These are phyloP conservation scores for Brachionus sp. DNA, from an alignment of 1,140 invertebrate species.

Conservation along the genomic window DNA sequence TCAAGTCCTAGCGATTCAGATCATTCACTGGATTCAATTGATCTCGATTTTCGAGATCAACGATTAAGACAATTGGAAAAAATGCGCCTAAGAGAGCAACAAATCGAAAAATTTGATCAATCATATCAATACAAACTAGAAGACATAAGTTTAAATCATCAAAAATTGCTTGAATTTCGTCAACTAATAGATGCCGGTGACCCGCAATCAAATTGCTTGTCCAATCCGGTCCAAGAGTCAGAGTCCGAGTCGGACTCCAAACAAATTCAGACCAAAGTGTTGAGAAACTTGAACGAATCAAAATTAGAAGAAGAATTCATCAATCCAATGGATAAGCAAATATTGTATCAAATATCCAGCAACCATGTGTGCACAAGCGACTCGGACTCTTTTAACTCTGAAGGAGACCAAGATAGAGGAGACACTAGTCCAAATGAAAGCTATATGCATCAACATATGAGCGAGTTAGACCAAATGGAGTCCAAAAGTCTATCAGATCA, in stretches of 20 bases:
- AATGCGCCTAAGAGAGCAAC: neutral
- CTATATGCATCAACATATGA: neutral
- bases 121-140: neutral
- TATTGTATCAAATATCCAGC: neutral
- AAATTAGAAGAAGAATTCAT: neutral
- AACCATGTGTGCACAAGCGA: neutral
- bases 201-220: neutral
- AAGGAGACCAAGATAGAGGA: neutral
- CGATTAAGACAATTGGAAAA: neutral
- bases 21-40: neutral
- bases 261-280: neutral
- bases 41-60: neutral
- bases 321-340: constrained; percentile 14
- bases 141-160: neutral
- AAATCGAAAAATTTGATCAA: neutral
- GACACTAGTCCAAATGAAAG: neutral
- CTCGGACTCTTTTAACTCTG: neutral
- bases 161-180: neutral
- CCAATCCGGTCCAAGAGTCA: neutral
- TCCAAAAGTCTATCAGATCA: neutral
- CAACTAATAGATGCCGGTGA: neutral
- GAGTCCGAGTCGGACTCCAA: neutral
- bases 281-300: neutral
- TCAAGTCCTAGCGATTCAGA: neutral
- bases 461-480: neutral